Percentiles rank a stretch among this genome's conserved stretches.
These are phyloP conservation scores for Globia sparganii DNA, from an alignment of 2,888 invertebrate species.

Conservation along the genomic window DNA sequence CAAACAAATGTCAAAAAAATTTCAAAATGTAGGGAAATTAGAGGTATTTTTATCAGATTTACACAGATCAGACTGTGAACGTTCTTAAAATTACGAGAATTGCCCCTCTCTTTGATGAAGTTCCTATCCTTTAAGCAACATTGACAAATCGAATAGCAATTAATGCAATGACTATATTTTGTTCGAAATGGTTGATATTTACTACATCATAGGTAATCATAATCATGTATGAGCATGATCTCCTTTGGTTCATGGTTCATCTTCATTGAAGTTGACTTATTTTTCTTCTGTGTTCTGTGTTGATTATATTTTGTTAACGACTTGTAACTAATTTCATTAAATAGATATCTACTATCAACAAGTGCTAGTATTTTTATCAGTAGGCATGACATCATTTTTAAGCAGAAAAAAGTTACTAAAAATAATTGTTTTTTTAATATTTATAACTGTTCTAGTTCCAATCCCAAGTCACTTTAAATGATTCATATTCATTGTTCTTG, in stretches of 20 bases:
- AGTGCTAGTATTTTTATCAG: conserved; percentile 32
- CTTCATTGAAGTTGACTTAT: background rate
- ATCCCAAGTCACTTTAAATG: conserved; percentile 16
- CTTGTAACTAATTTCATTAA: conserved; percentile 15
- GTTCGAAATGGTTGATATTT: background rate
- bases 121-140: background rate
- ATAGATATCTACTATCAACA: conserved; percentile 23
- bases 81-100: too few species aligned
- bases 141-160: background rate
- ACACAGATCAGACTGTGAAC: too few species aligned
- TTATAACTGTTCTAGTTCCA: conserved; percentile 7
- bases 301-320: background rate
- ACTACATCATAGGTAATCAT: background rate
- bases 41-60: too few species aligned
- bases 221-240: background rate
- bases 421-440: background rate
- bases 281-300: background rate
- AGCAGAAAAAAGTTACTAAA: background rate
- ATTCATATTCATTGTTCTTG: conserved; percentile 47
- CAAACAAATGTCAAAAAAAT: too few species aligned
- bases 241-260: background rate
- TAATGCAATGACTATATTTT: background rate
- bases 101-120: background rate
- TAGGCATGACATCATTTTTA: conserved; percentile 48
- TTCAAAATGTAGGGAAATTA: too few species aligned